Conservation (phyloP, 1,140 invertebrate species). For the Limonius californicus region DNA sequence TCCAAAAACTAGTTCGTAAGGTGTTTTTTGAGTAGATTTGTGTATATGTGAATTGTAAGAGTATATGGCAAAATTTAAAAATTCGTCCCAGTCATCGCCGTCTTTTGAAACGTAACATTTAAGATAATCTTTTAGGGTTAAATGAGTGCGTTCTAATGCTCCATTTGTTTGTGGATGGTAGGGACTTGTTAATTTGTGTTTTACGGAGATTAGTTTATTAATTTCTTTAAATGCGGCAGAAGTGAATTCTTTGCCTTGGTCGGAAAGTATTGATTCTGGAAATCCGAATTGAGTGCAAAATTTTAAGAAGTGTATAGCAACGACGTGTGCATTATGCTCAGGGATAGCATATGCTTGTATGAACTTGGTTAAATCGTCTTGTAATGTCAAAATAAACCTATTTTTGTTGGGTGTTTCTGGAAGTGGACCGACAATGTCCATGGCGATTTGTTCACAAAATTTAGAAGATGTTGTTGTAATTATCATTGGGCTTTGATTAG, state of each 20-base stretch:
- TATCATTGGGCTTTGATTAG: too few species aligned
- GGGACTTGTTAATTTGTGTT: conserved; percentile 22
- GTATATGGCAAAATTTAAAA: conserved; percentile 42
- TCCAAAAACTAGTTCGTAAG: conserved; percentile 37
- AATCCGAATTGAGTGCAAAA: conserved; percentile 42
- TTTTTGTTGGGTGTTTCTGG: conserved; percentile 23
- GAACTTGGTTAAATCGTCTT: conserved; percentile 42
- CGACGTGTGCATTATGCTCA: conserved; percentile 30
- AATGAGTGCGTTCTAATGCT: conserved; percentile 42
- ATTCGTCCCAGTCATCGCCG: conserved; percentile 45
- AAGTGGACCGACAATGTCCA: too few species aligned
- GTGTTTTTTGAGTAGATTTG: conserved; percentile 39
- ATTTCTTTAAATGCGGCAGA: conserved; percentile 38
- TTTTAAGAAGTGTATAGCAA: conserved; percentile 37
- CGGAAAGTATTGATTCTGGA: conserved; percentile 30
- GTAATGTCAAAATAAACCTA: conserved; percentile 32
- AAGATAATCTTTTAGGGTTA: conserved; percentile 45
- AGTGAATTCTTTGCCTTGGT: conserved; percentile 41
- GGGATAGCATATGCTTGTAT: conserved; percentile 38
- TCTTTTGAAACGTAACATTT: conserved; percentile 44
- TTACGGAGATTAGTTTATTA: conserved; percentile 35
- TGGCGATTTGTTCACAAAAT: too few species aligned
- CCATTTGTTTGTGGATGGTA: conserved; percentile 19
- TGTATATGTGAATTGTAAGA: conserved; percentile 42
- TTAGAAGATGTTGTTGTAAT: conserved; percentile 30